Evolutionary conservation across 2,888 invertebrate genomes (phyloP), one percentile per base, ranked within the genome.

Genomic region (Drosophila niveifrons): DNA sequence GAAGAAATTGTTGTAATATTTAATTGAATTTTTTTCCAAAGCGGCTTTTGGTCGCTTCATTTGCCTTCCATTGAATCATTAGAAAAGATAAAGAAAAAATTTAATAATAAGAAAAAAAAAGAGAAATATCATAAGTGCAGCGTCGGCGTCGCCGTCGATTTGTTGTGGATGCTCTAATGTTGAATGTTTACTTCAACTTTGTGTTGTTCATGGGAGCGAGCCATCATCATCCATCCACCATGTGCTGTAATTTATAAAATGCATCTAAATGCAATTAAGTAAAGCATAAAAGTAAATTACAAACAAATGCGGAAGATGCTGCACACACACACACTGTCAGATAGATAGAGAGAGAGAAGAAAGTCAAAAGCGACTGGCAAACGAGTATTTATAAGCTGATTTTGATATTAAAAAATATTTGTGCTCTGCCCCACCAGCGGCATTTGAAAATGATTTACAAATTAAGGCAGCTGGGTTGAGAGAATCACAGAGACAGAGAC

Each of bases 261-360:
- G 82, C 89, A 89, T 81, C 89, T 82, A 81, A 81, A 89, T 88
- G 88, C 87, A 89, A 89, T 89, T 90, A 90, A 90, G 83, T 80
- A 83, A 89, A 84, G 89, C 90, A 80, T 89, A 83, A 89, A 84
- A 84, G 88, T 89, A 87, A 85, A 85, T 84, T 89, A 89, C 89
- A 89, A 88, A 85, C 87, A 77, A 82, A 89, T 87, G 84, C 84
- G 86, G 83, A 82, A 88, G 84, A 88, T 76, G 67, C 57, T 51
- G 23, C 23, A 23, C n/a, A 4, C 36, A 28, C 23, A 23, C n/a
- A 4, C 36, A 28, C 13, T 64, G 34, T 11, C 6, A 23, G 23
- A 23, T 23, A 23, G 6, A 23, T 1, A 23, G 1, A 23, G 23
- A 6, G 23, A 6, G 23, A 47, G 53, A 59, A 46, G 48, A 55